phyloP scores from a whole-genome alignment of 2,113 vertebrate genomes.

The Cyprinodon variegatus region DNA sequence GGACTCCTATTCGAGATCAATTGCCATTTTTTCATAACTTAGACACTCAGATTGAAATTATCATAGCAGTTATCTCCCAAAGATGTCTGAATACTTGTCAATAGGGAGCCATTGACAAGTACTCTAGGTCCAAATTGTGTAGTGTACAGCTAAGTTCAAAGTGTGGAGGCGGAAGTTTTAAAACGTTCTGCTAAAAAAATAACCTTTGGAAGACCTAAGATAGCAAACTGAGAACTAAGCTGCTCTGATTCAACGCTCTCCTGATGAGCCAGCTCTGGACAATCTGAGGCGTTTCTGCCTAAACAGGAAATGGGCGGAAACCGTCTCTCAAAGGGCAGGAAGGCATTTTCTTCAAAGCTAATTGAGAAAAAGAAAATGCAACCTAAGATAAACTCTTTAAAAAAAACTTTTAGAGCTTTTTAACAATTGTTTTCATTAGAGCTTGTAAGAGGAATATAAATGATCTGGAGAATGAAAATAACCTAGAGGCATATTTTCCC shows the following conservation, averaged over 20 bases:
- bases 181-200: background rate
- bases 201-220: background rate
- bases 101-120: too few species aligned
- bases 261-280: background rate
- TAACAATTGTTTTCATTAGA: background rate
- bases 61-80: background rate
- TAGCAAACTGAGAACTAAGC: background rate
- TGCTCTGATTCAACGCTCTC: background rate
- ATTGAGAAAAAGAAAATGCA: background rate
- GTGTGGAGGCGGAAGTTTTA: background rate
- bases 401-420: background rate
- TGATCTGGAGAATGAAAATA: slow-evolving; percentile 1
- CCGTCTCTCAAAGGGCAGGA: slow-evolving; percentile 18
- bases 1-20: background rate
- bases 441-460: background rate
- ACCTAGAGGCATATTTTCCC: background rate
- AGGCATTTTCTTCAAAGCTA: slow-evolving; percentile 33
- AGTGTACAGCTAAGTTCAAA: background rate
- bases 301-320: slow-evolving; percentile 35
- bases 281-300: background rate
- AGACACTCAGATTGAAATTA: background rate
- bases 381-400: too few species aligned
- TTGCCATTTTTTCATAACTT: background rate
- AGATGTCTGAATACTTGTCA: too few species aligned
- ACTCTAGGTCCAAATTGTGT: too few species aligned